Evolutionary conservation across 2,888 invertebrate genomes (phyloP).

Genomic region (Lissocephala sabroskyi): DNA sequence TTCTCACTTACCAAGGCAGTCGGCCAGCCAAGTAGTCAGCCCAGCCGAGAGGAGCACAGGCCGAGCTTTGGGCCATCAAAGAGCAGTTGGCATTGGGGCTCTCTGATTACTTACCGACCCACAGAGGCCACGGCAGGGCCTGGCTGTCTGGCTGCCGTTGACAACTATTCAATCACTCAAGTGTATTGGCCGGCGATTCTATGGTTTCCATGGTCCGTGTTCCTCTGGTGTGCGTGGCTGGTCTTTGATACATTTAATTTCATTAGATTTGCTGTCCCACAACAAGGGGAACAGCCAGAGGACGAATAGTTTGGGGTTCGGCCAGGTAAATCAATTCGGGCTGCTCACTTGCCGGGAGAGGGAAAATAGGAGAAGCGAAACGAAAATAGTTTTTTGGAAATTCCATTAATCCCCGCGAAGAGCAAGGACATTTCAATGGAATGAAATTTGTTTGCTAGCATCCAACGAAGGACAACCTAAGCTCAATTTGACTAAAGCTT

Average conservation of each 20-base stretch:
- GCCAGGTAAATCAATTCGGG: too few species aligned
- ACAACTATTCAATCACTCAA: constrained; percentile 33
- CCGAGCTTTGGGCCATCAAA: background rate
- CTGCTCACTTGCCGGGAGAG: too few species aligned
- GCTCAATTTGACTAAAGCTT: too few species aligned
- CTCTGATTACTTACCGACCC: background rate
- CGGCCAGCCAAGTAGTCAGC: background rate
- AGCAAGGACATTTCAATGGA: too few species aligned
- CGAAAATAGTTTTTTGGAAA: too few species aligned
- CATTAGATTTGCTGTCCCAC: constrained; percentile 32
- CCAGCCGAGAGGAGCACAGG: background rate
- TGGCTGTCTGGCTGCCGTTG: background rate
- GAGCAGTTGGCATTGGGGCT: background rate
- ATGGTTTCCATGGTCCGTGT: background rate
- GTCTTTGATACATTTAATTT: constrained; percentile 50
- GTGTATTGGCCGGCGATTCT: constrained; percentile 33
- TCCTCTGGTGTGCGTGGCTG: constrained; percentile 5
- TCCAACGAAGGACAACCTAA: too few species aligned
- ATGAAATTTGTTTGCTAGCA: too few species aligned
- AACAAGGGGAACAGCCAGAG: too few species aligned
- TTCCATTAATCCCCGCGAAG: too few species aligned
- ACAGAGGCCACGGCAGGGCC: too few species aligned
- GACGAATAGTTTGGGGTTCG: too few species aligned
- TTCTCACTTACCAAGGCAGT: constrained; percentile 38
- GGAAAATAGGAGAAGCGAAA: too few species aligned